Evolutionary conservation across 2,797 vertebrate genomes (phyloP), one percentile per base, ranked within the genome.

Genomic region (Podargus strigoides): DNA sequence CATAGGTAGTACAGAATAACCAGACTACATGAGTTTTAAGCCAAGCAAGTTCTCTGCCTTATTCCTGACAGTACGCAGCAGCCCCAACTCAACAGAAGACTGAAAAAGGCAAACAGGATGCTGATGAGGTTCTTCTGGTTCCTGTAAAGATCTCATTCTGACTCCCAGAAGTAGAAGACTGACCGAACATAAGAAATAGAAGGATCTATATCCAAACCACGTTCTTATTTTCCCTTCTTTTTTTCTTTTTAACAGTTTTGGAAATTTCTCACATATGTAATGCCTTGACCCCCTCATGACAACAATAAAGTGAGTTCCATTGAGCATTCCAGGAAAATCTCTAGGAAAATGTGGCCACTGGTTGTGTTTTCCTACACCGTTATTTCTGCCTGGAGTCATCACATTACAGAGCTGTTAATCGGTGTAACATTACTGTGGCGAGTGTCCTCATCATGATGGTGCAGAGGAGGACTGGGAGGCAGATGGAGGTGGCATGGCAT

Each of bases 221-320:
- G 26, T 3, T 23, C 21, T 4, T 7, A 1, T 4, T 30, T 12
- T 17, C 12, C 14, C 19, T 6, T 13, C 28, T 3, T 44, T 42
- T 34, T 27, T 62, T 12, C 2, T 62, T 55, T 69, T 44, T 64
- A 66, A 69, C 16, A 62, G 16, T 6, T 42, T 70, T 22, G 9
- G 6, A 19, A 69, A 91, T 49, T 27, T 88, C 41, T 88, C 84
- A 69, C 14, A 73, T 14, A 62, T 12, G 17, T 30, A 90, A 62
- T 5, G 27, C 22, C 11, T 74, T 0, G 0, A 77, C 20, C 19
- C 10, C 5, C 22, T 78, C 27, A 79, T 80, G 85, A 59, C 41
- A 90, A 16, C 30, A 79, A n/a, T 58, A 9, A 63, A 89, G 14
- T 19, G 26, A 67, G 27, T 74, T 87, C 36, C 64, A 89, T 14